These are phyloP conservation scores for Gobionotothen gibberifrons DNA, from an alignment of 2,797 vertebrate species.

Conservation along the genomic window DNA sequence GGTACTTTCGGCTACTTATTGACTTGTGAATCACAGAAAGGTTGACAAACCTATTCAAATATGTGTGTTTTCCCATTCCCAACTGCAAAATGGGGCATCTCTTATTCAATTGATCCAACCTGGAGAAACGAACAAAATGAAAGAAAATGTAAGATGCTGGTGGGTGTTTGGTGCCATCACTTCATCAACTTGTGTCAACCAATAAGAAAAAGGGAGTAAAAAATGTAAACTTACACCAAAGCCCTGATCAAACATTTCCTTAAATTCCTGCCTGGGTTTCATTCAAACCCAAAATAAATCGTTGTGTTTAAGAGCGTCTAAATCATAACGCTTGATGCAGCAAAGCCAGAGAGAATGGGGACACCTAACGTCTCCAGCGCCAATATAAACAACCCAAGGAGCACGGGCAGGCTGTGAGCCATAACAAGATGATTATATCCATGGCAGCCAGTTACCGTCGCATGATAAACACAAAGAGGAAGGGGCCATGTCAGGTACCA, in stretches of 20 bases:
- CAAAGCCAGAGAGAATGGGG: slow-evolving; percentile 58
- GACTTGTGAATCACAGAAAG: not conserved
- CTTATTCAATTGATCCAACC: not conserved
- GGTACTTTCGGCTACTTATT: no score
- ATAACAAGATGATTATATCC: slow-evolving; percentile 71
- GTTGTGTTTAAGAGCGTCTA: slow-evolving; percentile 42
- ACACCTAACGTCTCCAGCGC: slow-evolving; percentile 48
- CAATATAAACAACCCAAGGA: slow-evolving; percentile 72
- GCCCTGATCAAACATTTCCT: slow-evolving; percentile 18
- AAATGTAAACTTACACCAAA: slow-evolving; percentile 9
- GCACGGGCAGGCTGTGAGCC: slow-evolving; percentile 60
- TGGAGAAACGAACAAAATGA: not conserved
- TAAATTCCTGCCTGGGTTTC: slow-evolving; percentile 26
- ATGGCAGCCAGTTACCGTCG: slow-evolving; percentile 62
- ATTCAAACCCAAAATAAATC: slow-evolving; percentile 41
- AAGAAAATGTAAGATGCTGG: not conserved
- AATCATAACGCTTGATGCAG: slow-evolving; percentile 52
- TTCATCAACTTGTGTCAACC: not conserved
- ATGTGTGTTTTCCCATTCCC: not conserved
- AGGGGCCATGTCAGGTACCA: slow-evolving; percentile 60
- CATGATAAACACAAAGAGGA: slow-evolving; percentile 57
- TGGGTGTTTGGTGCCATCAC: not conserved
- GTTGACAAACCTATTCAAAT: not conserved
- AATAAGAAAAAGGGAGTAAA: not conserved
- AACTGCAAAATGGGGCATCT: not conserved